These are phyloP conservation scores for Panagrolaimus sp. DNA, from an alignment of 1,140 invertebrate genomes.

Conservation along the genomic window DNA sequence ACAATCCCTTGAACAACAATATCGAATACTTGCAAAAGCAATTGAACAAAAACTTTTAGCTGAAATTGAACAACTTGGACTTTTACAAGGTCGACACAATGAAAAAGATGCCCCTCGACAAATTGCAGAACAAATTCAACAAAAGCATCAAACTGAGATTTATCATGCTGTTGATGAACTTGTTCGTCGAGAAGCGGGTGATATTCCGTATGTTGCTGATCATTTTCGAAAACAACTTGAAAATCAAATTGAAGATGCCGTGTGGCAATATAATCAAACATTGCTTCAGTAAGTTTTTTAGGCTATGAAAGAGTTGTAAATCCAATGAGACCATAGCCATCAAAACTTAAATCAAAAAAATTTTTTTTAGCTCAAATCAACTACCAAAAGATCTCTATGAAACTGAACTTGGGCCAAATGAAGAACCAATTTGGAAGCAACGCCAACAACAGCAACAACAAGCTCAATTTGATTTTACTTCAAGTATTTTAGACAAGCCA, in stretches of 20 bases:
- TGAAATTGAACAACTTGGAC: conserved; percentile 1
- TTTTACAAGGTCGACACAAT: neutral
- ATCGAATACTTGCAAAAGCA: neutral
- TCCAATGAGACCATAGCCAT: too few relatives aligned
- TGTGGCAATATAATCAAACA: conserved; percentile 10
- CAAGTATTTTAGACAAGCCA: neutral
- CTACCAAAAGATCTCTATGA: neutral
- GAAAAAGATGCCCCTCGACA: neutral
- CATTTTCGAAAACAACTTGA: conserved; percentile 11
- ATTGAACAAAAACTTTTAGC: conserved; percentile 2
- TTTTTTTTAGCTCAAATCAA: neutral
- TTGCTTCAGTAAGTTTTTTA: neutral
- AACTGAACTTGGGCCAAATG: neutral
- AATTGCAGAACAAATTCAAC: neutral
- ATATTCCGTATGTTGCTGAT: neutral
- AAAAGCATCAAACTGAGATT: neutral
- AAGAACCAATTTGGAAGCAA: too few relatives aligned
- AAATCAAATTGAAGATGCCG: conserved; percentile 17
- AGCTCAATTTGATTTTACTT: neutral
- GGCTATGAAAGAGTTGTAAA: too few relatives aligned
- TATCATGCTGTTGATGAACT: conserved; percentile 2
- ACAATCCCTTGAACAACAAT: neutral
- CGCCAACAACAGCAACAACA: neutral
- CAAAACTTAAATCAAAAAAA: too few relatives aligned
- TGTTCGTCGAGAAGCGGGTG: conserved; percentile 3